These are phyloP conservation scores for Microtus richardsoni DNA, from an alignment of 2,113 vertebrate genomes.

Conservation along the genomic window DNA sequence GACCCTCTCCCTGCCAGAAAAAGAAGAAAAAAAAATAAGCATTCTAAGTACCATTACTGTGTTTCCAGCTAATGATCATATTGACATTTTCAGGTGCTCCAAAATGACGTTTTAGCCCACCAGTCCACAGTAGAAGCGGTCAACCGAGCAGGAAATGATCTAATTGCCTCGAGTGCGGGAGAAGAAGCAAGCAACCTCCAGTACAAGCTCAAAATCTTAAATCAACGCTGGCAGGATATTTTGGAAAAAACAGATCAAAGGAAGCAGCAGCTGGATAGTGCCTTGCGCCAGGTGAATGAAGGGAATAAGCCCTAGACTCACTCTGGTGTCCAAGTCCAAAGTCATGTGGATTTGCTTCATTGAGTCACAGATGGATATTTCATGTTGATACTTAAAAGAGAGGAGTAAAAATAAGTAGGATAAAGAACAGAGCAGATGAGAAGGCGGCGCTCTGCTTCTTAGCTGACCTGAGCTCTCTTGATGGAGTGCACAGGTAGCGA, in stretches of 20 bases:
- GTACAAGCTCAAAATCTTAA: constrained; percentile 94
- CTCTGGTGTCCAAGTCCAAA: background rate
- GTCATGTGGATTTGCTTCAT: background rate
- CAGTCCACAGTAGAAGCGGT: constrained; percentile 96
- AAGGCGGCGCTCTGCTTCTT: background rate
- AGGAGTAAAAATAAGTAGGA: background rate
- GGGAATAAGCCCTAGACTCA: constrained; percentile 16
- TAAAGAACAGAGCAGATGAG: constrained; percentile 31
- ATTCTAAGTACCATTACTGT: background rate
- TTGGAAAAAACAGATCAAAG: constrained; percentile 94
- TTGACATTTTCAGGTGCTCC: constrained; percentile 91
- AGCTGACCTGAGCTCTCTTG: background rate
- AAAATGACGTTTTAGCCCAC: constrained; percentile 97
- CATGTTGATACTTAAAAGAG: constrained; percentile 1
- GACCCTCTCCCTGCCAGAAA: background rate
- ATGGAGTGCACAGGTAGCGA: background rate
- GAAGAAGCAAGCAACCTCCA: constrained; percentile 95
- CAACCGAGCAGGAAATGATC: constrained; percentile 95
- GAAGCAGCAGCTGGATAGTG: constrained; percentile 93
- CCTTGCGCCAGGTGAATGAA: constrained; percentile 94
- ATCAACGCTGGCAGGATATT: constrained; percentile 94
- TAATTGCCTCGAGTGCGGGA: constrained; percentile 94
- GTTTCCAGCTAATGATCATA: constrained; percentile 25
- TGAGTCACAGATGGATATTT: background rate
- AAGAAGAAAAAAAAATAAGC: background rate